These are phyloP conservation scores for Andricus curvator DNA, from an alignment of 2,888 invertebrate species.

Conservation along the genomic window DNA sequence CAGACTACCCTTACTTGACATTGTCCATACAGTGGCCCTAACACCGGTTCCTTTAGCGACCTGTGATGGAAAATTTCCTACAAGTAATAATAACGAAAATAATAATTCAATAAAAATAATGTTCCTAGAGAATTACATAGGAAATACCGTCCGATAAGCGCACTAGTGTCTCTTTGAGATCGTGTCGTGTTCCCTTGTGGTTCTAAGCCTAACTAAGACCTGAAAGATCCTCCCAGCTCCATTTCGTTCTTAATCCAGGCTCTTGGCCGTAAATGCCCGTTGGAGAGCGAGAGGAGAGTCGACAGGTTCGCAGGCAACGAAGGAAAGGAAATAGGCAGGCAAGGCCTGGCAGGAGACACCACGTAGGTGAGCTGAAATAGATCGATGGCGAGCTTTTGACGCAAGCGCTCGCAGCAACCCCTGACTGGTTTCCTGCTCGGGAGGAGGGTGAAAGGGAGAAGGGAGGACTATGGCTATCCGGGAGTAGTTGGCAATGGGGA, in stretches of 20 bases:
- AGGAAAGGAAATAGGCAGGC: too few species aligned
- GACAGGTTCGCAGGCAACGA: background rate
- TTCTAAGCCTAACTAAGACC: background rate
- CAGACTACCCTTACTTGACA: too few species aligned
- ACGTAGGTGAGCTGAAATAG: constrained; percentile 38
- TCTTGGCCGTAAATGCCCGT: constrained; percentile 24
- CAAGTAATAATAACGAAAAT: too few species aligned
- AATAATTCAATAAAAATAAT: background rate
- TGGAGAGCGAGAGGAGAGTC: background rate
- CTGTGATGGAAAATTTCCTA: too few species aligned
- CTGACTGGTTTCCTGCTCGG: background rate
- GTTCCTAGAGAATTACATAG: background rate
- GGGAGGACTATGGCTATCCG: constrained; percentile 29
- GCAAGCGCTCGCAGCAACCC: constrained; percentile 26
- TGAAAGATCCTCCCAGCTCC: background rate
- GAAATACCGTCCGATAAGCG: background rate
- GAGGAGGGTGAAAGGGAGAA: background rate
- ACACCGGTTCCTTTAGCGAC: too few species aligned
- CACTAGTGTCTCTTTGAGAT: background rate
- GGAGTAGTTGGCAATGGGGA: constrained; percentile 26
- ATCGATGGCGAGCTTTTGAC: constrained; percentile 40
- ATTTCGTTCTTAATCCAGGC: constrained; percentile 27
- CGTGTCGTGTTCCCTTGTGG: background rate
- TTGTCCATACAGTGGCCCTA: too few species aligned
- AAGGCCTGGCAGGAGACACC: constrained; percentile 30